Conservation (phyloP, 1,140 invertebrate species). For the Metaphire vulgaris region DNA sequence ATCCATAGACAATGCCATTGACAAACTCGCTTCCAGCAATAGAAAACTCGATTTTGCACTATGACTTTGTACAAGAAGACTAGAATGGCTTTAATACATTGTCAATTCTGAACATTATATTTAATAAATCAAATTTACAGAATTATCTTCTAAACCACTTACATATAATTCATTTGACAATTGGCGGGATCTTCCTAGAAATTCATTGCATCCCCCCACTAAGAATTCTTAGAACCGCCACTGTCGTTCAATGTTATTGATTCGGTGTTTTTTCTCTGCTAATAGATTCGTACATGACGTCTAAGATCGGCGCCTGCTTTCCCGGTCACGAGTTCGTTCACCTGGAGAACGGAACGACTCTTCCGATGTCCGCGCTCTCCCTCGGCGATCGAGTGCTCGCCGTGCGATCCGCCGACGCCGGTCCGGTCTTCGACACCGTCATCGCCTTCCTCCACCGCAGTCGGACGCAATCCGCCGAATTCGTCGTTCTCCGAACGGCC, state of each 20-base stretch:
- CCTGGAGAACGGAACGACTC: constrained; percentile 53
- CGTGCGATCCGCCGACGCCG: constrained; percentile 56
- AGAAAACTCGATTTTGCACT: no score
- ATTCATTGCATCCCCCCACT: no score
- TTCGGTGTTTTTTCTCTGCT: constrained; percentile 36
- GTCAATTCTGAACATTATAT: not conserved
- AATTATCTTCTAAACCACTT: not conserved
- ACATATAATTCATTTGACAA: not conserved
- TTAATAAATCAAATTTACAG: not conserved
- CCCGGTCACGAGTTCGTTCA: constrained; percentile 60
- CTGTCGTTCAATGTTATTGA: not conserved
- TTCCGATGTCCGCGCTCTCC: constrained; percentile 59
- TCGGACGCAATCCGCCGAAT: constrained; percentile 60
- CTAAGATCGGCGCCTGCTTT: constrained; percentile 74
- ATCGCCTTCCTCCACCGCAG: constrained; percentile 80
- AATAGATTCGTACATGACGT: constrained; percentile 82
- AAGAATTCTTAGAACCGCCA: no score
- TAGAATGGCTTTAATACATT: not conserved
- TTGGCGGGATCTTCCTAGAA: not conserved
- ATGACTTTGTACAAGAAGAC: no score
- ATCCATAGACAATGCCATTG: no score
- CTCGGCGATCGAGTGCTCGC: constrained; percentile 75
- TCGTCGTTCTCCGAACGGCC: constrained; percentile 65
- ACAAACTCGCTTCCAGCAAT: no score
- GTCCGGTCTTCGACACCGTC: constrained; percentile 68